phyloP scores from a whole-genome alignment of 2,797 vertebrate species.

The Periophthalmus magnuspinnatus region DNA sequence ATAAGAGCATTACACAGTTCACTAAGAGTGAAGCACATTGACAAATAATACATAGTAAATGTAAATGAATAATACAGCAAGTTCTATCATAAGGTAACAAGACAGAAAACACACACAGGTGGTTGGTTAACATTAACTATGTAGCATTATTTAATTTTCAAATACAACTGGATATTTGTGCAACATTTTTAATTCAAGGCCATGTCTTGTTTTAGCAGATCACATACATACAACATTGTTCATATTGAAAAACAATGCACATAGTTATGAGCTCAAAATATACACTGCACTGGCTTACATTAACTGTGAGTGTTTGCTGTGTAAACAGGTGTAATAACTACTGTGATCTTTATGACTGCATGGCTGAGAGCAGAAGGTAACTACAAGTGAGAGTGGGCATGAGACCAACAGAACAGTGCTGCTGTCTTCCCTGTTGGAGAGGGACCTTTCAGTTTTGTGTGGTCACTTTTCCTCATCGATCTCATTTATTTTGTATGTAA shows the following conservation, averaged over 20 bases:
- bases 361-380: neutral
- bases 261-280: neutral
- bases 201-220: neutral
- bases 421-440: neutral
- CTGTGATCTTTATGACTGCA: neutral
- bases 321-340: neutral
- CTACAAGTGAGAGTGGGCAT: neutral
- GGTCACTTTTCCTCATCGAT: neutral
- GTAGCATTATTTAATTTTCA: too few relatives aligned
- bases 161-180: too few relatives aligned
- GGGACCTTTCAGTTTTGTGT: neutral
- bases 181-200: neutral
- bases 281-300: neutral
- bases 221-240: neutral
- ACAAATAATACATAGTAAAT: too few relatives aligned
- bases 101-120: too few relatives aligned
- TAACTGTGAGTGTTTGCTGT: neutral
- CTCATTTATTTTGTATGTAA: neutral
- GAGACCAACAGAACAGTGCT: neutral
- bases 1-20: too few relatives aligned
- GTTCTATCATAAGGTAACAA: too few relatives aligned
- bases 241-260: neutral
- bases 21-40: too few relatives aligned
- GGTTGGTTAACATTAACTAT: too few relatives aligned
- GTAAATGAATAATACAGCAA: too few relatives aligned